phyloP scores from a whole-genome alignment of 2,113 vertebrate species.

The Oryzias woworae region DNA sequence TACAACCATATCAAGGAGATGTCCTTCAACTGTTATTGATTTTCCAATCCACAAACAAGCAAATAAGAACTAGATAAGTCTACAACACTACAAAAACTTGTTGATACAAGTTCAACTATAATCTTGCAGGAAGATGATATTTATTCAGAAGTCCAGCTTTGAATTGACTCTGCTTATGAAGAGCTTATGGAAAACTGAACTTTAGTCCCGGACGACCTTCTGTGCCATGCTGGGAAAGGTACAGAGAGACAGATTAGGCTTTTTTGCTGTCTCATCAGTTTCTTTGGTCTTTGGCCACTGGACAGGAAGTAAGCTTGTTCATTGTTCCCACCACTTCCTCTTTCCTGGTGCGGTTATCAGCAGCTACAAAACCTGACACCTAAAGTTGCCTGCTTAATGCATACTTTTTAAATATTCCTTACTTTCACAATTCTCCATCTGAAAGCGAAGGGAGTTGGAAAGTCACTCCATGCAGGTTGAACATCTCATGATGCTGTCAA shows the following conservation, averaged over 20 bases:
- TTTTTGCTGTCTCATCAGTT: conserved; percentile 44
- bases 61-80: neutral
- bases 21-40: neutral
- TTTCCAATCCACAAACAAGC: neutral
- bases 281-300: conserved; percentile 46
- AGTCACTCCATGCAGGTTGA: conserved; percentile 7
- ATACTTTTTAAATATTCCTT: conserved; percentile 21
- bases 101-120: neutral
- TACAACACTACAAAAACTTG: no score
- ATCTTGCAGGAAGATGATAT: neutral
- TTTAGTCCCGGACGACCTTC: conserved; percentile 10
- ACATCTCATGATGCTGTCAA: conserved; percentile 31
- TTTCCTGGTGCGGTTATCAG: conserved; percentile 57
- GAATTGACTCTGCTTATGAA: conserved; percentile 2
- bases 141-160: neutral
- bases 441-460: neutral
- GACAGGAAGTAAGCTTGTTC: conserved; percentile 48
- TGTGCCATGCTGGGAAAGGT: neutral
- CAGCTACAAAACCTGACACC: conserved; percentile 32
- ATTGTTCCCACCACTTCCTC: conserved; percentile 60
- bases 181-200: neutral
- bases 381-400: conserved; percentile 18
- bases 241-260: conserved; percentile 21
- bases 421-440: conserved; percentile 17
- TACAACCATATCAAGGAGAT: no score